Conservation (phyloP, 2,888 invertebrate genomes). For the Miltochrista miniata region DNA sequence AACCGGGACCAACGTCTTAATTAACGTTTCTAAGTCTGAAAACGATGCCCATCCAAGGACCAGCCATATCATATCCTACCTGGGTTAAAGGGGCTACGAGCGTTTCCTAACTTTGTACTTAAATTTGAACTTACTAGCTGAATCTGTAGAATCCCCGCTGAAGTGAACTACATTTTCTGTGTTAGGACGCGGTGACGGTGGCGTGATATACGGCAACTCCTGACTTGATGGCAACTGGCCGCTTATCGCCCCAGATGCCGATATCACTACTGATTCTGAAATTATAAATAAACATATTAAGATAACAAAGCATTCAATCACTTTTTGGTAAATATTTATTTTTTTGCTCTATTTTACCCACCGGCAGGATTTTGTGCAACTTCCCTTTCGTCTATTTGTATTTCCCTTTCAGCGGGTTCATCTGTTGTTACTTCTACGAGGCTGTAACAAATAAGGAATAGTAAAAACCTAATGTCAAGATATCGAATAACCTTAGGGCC, state of each 20-base stretch:
- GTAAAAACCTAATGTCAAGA: background rate
- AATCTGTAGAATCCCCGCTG: constrained; percentile 96
- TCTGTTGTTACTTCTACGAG: constrained; percentile 71
- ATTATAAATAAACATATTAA: constrained; percentile 4
- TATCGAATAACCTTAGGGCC: background rate
- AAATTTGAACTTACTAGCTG: constrained; percentile 85
- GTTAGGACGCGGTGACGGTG: constrained; percentile 83
- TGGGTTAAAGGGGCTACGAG: no score
- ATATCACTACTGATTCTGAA: constrained; percentile 85
- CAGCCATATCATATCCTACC: no score
- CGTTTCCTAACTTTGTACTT: no score
- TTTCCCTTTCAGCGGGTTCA: constrained; percentile 60
- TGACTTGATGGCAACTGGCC: constrained; percentile 94
- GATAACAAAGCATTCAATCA: background rate
- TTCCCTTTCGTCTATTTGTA: constrained; percentile 73
- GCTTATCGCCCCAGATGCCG: constrained; percentile 94
- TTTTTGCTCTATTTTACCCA: constrained; percentile 27
- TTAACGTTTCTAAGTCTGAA: no score
- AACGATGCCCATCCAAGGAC: no score
- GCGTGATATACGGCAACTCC: constrained; percentile 95
- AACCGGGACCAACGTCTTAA: no score
- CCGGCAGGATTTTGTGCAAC: constrained; percentile 68
- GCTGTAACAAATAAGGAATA: constrained; percentile 42
- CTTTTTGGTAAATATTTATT: background rate
- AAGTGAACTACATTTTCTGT: constrained; percentile 85